Base-by-base conservation (phyloP, 2,797 vertebrate genomes). In the Fistularia commersonii region DNA sequence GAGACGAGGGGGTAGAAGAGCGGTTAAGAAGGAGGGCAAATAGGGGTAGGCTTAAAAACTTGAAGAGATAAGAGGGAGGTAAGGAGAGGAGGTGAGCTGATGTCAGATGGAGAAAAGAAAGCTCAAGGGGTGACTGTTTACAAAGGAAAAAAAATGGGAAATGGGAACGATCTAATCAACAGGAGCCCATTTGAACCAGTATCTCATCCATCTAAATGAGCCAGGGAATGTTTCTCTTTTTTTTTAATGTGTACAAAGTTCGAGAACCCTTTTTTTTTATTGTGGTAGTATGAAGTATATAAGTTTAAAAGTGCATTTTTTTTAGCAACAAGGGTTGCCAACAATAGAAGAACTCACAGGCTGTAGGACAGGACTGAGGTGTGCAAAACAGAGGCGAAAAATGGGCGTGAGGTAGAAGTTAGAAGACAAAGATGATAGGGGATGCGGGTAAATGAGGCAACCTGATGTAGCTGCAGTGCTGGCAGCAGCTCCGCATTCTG, bases 401-500 rank as follows among this genome's bases (percentile, higher is more conserved):
- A 34, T 6, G 48, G 6, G 31, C 8, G 10, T 5, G 14, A 32
- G 35, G 13, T 48, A 12, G 4, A 36, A 37, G 7, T 34, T 0
- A 7, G 23, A 35, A 34, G 40, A 35, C 34, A 15, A 57, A 35
- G 15, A 51, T 42, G 33, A 13, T 8, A 41, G 45, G 8, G 41
- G 42, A 41, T n/a, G 14, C 8, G 32, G 38, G 3, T 41, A 54
- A 23, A 23, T 3, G 0, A 15, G 47, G 54, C 7, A 0, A 36
- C 48, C 41, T 50, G 54, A 62, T 61, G 50, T 23, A 59, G 43
- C 51, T 69, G 48, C 66, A 64, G 69, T 32, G 34, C 54, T 45
- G 63, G 61, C 71, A 58, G 54, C 54, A 61, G 41, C 54, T 10
- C 39, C 40, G 51, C 48, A 52, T 45, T 23, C 4, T 23, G 23